phyloP scores from a whole-genome alignment of 2,888 invertebrate species.

The Arge pagana region DNA sequence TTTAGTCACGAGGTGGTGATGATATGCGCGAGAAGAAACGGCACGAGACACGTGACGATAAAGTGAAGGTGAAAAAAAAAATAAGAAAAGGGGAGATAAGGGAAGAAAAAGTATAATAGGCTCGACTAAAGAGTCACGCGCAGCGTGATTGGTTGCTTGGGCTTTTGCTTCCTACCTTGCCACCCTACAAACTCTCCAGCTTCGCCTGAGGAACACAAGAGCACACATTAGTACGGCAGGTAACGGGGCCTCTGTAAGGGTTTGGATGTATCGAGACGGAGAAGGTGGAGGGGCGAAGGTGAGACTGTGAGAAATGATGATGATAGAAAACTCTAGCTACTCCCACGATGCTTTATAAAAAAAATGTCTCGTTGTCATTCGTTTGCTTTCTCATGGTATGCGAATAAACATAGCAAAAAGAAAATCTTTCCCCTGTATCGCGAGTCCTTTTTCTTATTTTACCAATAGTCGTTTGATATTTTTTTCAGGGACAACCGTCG shows the following conservation, averaged over 20 bases:
- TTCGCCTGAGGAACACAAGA: constrained; percentile 72
- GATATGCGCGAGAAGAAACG: too few relatives aligned
- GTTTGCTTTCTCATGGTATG: background rate
- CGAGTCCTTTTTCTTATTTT: too few relatives aligned
- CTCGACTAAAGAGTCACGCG: constrained; percentile 57
- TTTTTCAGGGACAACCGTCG: too few relatives aligned
- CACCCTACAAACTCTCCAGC: constrained; percentile 78
- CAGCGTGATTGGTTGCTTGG: constrained; percentile 61
- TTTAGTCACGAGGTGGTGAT: too few relatives aligned
- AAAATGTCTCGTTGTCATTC: background rate
- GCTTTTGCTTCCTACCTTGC: constrained; percentile 71
- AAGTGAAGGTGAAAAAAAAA: constrained; percentile 50
- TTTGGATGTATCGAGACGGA: too few relatives aligned
- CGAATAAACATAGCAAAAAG: constrained; percentile 1
- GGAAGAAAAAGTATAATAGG: constrained; percentile 36
- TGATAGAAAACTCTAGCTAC: too few relatives aligned
- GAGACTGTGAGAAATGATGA: too few relatives aligned
- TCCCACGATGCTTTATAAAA: too few relatives aligned
- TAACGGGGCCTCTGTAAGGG: too few relatives aligned
- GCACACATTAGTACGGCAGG: constrained; percentile 63
- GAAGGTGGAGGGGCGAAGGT: too few relatives aligned
- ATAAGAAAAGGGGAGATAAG: constrained; percentile 47
- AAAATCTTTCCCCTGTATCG: too few relatives aligned
- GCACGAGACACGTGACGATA: constrained; percentile 49
- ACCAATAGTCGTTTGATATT: too few relatives aligned